Evolutionary conservation across 2,797 vertebrate genomes (phyloP), one percentile per base, ranked within the genome.

Genomic region (Chiroxiphia lanceolata): DNA sequence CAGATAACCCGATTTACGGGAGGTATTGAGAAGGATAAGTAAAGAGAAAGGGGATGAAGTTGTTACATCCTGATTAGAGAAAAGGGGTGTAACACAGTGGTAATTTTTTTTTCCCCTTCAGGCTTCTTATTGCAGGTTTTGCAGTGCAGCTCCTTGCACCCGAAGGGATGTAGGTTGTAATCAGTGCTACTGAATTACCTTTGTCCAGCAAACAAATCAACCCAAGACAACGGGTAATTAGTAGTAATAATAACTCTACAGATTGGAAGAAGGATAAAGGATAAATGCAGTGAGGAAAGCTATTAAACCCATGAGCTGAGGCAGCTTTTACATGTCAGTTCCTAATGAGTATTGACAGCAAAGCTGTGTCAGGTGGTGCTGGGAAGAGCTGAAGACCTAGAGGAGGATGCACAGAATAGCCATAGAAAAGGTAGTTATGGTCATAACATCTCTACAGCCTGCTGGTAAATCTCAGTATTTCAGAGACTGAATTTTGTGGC

Each of bases 221-320:
- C 78, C n/a, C 47, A 26, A 67, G 75, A 78, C 64, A 84, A 75
- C 40, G 44, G 80, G 13, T 90, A 91, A 96, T 96, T 93, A 94
- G 90, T 20, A 74, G 44, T 53, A 83, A 94, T 95, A 92, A 94
- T 94, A 94, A 93, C 95, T 76, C 54, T 92, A 67, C 77, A 57
- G 71, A 77, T 65, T 94, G 87, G 70, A 75, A 78, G 87, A 79
- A 86, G 63, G 87, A 87, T 64, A 75, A 88, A 80, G 85, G 92
- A 88, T 93, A 89, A 95, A 86, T 42, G 42, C 70, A 67, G 70
- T 40, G 64, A 95, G 72, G 70, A 94, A 67, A 83, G 79, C 86
- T 87, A 65, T 95, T 97, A 96, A 94, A 90, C 40, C 65, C 67
- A 61, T 83, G 67, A 84, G 83, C 84, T 54, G 61, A 90, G 85